Evolutionary conservation across 2,113 vertebrate species (phyloP).

Genomic region (Oryzias celebensis): DNA sequence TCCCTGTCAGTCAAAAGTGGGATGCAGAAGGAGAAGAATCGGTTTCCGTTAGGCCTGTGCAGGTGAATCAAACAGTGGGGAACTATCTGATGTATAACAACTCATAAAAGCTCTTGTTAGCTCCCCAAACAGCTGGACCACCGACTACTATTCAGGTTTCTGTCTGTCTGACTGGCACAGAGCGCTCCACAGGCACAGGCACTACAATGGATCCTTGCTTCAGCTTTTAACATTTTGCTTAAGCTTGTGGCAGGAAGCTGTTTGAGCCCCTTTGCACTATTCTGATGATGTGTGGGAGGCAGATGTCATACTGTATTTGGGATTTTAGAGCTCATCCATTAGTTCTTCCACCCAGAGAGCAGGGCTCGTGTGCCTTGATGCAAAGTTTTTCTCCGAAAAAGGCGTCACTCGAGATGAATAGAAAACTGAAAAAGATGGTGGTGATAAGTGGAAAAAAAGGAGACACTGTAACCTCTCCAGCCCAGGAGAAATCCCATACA

Average conservation of each 20-base stretch:
- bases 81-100: constrained; percentile 5
- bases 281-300: constrained; percentile 22
- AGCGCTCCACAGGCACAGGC: constrained; percentile 26
- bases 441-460: constrained; percentile 28
- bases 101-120: constrained; percentile 51
- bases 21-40: constrained; percentile 18
- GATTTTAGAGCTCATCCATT: constrained; percentile 29
- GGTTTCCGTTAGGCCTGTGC: constrained; percentile 23
- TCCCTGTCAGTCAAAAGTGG: constrained; percentile 63
- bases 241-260: constrained; percentile 17
- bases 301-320: constrained; percentile 16
- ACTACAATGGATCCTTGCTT: constrained; percentile 22
- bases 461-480: constrained; percentile 44
- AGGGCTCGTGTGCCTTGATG: constrained; percentile 26
- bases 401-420: constrained; percentile 66
- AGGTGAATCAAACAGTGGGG: constrained; percentile 42
- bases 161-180: constrained; percentile 49
- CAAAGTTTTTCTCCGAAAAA: constrained; percentile 47
- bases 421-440: constrained; percentile 43
- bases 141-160: constrained; percentile 33
- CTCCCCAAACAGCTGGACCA: constrained; percentile 37
- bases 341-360: constrained; percentile 12
- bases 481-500: constrained; percentile 48
- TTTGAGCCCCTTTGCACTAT: constrained; percentile 8
- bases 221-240: constrained; percentile 10